Evolutionary conservation across 1,140 invertebrate genomes (phyloP).

Genomic region (Ooceraea biroi): DNA sequence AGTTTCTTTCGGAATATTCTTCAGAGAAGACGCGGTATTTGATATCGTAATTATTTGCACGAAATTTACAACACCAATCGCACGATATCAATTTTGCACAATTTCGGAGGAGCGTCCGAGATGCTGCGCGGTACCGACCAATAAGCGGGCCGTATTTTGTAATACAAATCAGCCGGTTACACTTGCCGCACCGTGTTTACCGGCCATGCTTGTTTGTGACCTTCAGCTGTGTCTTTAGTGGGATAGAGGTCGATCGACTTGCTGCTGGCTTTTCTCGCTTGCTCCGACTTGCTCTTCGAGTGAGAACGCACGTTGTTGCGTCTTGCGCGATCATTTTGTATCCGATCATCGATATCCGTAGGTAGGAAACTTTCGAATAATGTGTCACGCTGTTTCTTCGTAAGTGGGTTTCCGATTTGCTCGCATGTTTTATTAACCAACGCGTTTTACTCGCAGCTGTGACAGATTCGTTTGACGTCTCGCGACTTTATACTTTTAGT

Average conservation of each 20-base stretch:
- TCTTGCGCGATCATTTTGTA: neutral
- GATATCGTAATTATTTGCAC: neutral
- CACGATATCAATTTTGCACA: neutral
- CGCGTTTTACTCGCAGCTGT: neutral
- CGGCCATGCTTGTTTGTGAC: conserved; percentile 68
- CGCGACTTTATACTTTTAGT: neutral
- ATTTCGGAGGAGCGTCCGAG: neutral
- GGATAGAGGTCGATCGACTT: conserved; percentile 81
- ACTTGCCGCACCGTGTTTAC: conserved; percentile 34
- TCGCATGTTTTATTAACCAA: neutral
- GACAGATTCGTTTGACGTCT: neutral
- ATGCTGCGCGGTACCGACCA: conserved; percentile 23
- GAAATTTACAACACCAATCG: neutral
- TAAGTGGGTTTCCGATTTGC: neutral
- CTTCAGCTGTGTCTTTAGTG: conserved; percentile 71
- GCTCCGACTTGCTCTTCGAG: conserved; percentile 49
- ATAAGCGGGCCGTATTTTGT: conserved; percentile 35
- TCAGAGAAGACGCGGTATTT: neutral
- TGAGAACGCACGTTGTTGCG: neutral
- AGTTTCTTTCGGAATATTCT: neutral
- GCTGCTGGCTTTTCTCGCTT: conserved; percentile 5
- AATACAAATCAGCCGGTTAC: conserved; percentile 36
- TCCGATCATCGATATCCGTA: conserved; percentile 6
- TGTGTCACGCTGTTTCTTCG: neutral
- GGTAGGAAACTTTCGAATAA: neutral